A percentile compares a stretch with the other conserved stretches of the same genome.
phyloP scores from a whole-genome alignment of 2,888 invertebrate genomes.

The Lasioglossum calceatum region DNA sequence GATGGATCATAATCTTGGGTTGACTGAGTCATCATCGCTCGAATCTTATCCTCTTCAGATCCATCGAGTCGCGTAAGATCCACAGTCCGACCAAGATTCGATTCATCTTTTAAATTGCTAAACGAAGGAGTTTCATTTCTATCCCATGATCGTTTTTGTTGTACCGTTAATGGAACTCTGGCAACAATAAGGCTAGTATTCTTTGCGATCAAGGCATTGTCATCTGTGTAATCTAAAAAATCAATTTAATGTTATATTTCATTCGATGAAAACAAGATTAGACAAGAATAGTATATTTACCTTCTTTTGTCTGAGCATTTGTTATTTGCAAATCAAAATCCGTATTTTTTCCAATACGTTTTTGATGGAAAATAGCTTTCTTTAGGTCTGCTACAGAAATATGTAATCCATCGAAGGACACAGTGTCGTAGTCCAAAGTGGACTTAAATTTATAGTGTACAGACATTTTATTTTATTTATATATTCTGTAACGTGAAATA shows the following conservation, averaged over 20 bases:
- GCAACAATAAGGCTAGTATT: conserved; percentile 98
- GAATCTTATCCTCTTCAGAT: conserved; percentile 98
- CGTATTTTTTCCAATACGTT: conserved; percentile 95
- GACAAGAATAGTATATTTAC: conserved; percentile 85
- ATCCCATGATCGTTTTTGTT: conserved; percentile 92
- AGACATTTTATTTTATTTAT: conserved; percentile 87
- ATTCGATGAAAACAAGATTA: background rate
- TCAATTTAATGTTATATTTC: conserved; percentile 19
- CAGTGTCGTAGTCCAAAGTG: conserved; percentile 97
- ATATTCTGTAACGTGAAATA: conserved; percentile 62
- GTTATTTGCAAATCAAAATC: conserved; percentile 98
- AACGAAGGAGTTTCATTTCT: conserved; percentile 82
- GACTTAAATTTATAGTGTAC: conserved; percentile 99
- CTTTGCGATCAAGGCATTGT: conserved; percentile 96
- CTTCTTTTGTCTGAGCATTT: conserved; percentile 98
- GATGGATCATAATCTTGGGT: conserved; percentile 98
- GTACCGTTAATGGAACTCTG: conserved; percentile 93
- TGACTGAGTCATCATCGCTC: conserved; percentile 98
- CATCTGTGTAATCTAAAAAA: conserved; percentile 94
- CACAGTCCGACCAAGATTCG: conserved; percentile 87
- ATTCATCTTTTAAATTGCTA: conserved; percentile 80
- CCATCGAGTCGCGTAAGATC: conserved; percentile 96
- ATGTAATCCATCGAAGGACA: conserved; percentile 98
- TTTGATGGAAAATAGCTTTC: conserved; percentile 97
- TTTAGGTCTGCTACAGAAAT: conserved; percentile 98